Percentiles rank a stretch among this genome's conserved stretches.
These are phyloP conservation scores for Aphis craccivora DNA, from an alignment of 1,140 invertebrate species.

Conservation along the genomic window DNA sequence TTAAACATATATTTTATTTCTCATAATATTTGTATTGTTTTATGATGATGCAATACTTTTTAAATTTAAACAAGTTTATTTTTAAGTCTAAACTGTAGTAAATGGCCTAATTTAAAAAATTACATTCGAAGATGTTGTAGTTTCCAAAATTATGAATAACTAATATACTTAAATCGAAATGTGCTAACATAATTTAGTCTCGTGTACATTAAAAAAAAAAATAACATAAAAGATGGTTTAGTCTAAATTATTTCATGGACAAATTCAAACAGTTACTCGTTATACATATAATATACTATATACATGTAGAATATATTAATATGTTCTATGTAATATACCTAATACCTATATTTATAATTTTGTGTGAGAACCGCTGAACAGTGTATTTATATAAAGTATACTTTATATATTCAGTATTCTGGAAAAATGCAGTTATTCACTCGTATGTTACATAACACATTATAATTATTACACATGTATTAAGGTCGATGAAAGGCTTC, in stretches of 20 bases:
- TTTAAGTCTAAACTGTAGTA: neutral
- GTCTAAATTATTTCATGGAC: neutral
- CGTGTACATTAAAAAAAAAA: neutral
- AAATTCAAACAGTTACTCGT: neutral
- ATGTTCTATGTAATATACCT: neutral
- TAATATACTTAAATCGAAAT: neutral
- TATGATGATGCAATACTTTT: neutral
- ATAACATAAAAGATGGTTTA: neutral
- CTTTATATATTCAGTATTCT: neutral
- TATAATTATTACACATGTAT: slow-evolving; percentile 4
- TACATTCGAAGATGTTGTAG: too few relatives aligned
- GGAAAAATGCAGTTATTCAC: slow-evolving; percentile 13
- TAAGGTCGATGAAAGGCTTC: slow-evolving; percentile 13
- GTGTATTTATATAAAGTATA: neutral
- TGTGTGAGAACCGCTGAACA: neutral
- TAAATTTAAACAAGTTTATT: neutral
- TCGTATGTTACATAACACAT: neutral
- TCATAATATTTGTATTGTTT: neutral
- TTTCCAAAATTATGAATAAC: too few relatives aligned
- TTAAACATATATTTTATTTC: neutral
- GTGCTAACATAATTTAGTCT: neutral
- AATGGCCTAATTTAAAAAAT: too few relatives aligned
- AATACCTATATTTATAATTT: neutral
- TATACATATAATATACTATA: neutral
- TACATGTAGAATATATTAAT: neutral